A percentile compares a stretch with the other conserved stretches of the same genome.
Conservation (phyloP, 1,140 invertebrate species). For the Heliconius himera region DNA sequence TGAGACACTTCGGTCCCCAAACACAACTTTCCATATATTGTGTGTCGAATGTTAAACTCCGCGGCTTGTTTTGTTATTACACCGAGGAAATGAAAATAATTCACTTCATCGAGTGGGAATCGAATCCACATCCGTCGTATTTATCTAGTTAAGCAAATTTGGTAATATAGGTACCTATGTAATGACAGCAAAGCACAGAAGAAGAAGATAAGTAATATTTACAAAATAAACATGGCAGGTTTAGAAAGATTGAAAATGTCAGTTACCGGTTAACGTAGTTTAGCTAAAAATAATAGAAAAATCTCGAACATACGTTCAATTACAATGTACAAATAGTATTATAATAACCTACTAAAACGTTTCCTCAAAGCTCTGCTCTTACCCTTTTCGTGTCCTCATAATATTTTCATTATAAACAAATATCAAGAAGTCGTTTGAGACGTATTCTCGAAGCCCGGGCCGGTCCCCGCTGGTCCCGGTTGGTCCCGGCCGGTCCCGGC, state of each 20-base stretch:
- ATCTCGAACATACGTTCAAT: background rate
- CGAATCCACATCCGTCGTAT: too few relatives aligned
- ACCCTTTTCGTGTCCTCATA: background rate
- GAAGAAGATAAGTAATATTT: background rate
- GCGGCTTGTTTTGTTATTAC: too few relatives aligned
- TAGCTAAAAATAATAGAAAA: background rate
- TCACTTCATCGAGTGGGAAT: too few relatives aligned
- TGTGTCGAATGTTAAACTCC: background rate
- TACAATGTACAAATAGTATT: background rate
- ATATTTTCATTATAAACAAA: slow-evolving; percentile 5
- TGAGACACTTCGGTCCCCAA: too few relatives aligned
- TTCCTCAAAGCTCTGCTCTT: background rate
- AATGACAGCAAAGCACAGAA: too few relatives aligned
- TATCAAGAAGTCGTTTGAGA: background rate
- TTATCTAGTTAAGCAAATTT: too few relatives aligned
- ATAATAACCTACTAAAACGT: background rate
- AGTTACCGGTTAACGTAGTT: background rate
- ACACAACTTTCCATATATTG: too few relatives aligned
- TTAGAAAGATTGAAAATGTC: background rate
- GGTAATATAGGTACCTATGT: too few relatives aligned
- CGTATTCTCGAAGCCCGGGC: background rate
- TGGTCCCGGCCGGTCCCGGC: too few relatives aligned
- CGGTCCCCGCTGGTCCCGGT: too few relatives aligned
- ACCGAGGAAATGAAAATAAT: too few relatives aligned
- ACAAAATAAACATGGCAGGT: background rate